Percentiles rank a stretch among this genome's conserved stretches.
Evolutionary conservation across 2,113 vertebrate genomes (phyloP).

Genomic region (Seriola dumerili): DNA sequence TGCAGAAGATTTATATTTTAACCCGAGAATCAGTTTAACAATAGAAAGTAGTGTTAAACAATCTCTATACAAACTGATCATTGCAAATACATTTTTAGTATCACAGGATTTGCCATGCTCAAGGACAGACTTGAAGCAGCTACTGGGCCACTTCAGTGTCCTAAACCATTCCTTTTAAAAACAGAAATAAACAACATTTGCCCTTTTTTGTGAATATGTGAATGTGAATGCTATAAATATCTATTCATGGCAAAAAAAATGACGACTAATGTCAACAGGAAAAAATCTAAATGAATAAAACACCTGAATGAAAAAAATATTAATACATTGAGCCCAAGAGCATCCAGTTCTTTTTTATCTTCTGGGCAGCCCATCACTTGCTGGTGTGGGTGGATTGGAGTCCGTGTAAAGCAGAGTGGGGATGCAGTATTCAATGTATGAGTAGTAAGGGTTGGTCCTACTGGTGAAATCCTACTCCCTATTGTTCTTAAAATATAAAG

Average conservation of each 20-base stretch:
- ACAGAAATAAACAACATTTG: too few species aligned
- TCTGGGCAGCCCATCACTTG: slow-evolving; percentile 36
- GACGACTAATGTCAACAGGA: background rate
- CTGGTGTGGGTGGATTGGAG: slow-evolving; percentile 58
- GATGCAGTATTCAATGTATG: slow-evolving; percentile 28
- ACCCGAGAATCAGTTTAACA: background rate
- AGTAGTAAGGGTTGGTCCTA: slow-evolving; percentile 31
- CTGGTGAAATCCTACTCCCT: slow-evolving; percentile 32
- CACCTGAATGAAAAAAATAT: slow-evolving; percentile 17
- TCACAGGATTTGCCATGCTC: background rate
- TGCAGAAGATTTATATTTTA: background rate
- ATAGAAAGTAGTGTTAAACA: background rate
- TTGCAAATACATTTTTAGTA: background rate
- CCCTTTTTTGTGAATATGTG: slow-evolving; percentile 3
- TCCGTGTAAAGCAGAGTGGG: slow-evolving; percentile 24
- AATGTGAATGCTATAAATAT: background rate
- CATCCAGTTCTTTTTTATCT: slow-evolving; percentile 35
- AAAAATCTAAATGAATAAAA: slow-evolving; percentile 21
- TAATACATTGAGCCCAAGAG: slow-evolving; percentile 7
- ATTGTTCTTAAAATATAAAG: slow-evolving; percentile 23
- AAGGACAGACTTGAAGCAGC: slow-evolving; percentile 3
- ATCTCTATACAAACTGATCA: background rate
- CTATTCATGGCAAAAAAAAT: background rate
- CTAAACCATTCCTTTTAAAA: background rate
- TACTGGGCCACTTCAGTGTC: background rate